phyloP scores from a whole-genome alignment of 2,113 vertebrate species.

The Brachionichthys hirsutus region DNA sequence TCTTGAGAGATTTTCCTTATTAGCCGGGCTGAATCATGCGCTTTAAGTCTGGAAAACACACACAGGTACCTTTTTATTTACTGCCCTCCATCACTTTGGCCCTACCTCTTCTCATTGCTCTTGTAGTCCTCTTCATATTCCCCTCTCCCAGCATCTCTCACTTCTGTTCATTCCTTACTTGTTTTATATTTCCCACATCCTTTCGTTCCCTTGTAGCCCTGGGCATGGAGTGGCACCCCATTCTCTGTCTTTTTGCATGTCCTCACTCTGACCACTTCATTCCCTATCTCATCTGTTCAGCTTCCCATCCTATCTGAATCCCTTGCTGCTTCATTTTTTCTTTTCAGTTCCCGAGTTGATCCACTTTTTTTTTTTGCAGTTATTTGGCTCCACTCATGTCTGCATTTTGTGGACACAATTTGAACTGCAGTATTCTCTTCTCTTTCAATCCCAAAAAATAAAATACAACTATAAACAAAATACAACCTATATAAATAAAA shows the following conservation, averaged over 20 bases:
- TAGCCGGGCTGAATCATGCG: conserved; percentile 59
- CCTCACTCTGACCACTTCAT: conserved; percentile 17
- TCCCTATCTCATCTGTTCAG: conserved; percentile 24
- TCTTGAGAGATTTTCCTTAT: conserved; percentile 71
- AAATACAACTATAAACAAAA: no score
- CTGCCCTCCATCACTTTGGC: conserved; percentile 22
- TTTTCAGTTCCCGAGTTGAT: conserved; percentile 19
- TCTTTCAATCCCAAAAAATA: no score
- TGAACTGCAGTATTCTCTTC: neutral
- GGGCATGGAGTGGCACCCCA: conserved; percentile 11
- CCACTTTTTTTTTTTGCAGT: conserved; percentile 39
- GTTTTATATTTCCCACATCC: conserved; percentile 24
- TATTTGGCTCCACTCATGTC: conserved; percentile 28
- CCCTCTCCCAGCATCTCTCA: conserved; percentile 37
- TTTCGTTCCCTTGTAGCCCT: conserved; percentile 22
- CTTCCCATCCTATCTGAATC: conserved; percentile 20
- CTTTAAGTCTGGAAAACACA: conserved; percentile 61
- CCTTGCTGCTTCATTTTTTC: conserved; percentile 13
- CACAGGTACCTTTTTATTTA: conserved; percentile 39
- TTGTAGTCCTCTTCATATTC: conserved; percentile 52
- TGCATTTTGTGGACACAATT: conserved; percentile 13
- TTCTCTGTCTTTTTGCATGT: conserved; percentile 3
- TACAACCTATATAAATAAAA: no score
- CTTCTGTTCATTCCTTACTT: conserved; percentile 23
- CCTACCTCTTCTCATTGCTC: conserved; percentile 44